Base-by-base conservation (phyloP, 2,888 invertebrate species). In the Prosopocoilus inquinatus region DNA sequence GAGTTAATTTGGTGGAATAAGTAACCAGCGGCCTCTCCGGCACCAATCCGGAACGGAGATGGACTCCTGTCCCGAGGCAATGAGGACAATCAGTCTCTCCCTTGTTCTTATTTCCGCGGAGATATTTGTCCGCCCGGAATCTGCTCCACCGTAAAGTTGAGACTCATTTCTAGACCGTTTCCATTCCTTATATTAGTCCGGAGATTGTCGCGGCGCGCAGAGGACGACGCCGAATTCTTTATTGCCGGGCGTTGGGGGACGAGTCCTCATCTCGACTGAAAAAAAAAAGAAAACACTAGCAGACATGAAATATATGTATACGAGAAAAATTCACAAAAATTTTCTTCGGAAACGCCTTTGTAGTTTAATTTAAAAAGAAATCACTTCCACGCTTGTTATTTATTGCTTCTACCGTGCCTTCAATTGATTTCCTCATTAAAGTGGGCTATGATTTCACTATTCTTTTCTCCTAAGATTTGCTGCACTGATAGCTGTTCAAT, bases 51-150 rank as follows among this genome's bases (percentile, higher is more conserved):
- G 61, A 65, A 67, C 65, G 64, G 68, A 70, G 70, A 72, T 71
- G 71, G 73, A 73, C 73, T 73, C 67, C 70, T 74, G 74, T 73
- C 75, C 70, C 63, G 67, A 70, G 73, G 75, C 75, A 71, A 75
- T 75, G 75, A 74, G 70, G 74, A 75, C 75, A 75, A 75, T 75
- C 75, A 75, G 71, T 75, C 75, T 70, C 68, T 73, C 70, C 68
- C 70, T 67, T 66, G 68, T 70, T 70, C 73, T 74, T 74, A 74
- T 73, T 74, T 74, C 72, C 68, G 65, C 64, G 64, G 68, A 70
- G 72, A 71, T 71, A 71, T 73, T 73, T 72, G 73, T 72, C 71
- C 59, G 62, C 60, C 53, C 61, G 50, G 69, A 72, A 71, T 71
- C 69, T 69, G 68, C 67, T 67, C 67, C 65, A 65, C 62, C 63